phyloP scores from a whole-genome alignment of 2,888 invertebrate genomes.

The Tortricodes alternella region DNA sequence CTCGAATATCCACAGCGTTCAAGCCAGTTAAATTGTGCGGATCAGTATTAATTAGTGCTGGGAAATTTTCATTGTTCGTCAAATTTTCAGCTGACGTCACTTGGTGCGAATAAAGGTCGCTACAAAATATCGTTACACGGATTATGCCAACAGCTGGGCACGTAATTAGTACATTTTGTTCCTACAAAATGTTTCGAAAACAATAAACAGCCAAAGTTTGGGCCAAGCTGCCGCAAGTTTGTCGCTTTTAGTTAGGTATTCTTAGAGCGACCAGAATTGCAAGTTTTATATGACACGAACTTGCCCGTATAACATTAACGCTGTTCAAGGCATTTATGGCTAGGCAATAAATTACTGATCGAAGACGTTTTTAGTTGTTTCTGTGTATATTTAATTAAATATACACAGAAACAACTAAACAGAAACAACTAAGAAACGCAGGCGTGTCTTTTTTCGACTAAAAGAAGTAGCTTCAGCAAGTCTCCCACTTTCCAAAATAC shows the following conservation, averaged over 20 bases:
- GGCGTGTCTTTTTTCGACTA: no score
- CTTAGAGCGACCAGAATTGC: not conserved
- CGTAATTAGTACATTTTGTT: slow-evolving; percentile 20
- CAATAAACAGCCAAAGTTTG: slow-evolving; percentile 18
- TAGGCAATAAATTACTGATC: no score
- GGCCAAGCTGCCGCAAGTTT: not conserved
- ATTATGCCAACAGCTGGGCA: not conserved
- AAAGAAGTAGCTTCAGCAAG: no score
- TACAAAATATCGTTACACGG: not conserved
- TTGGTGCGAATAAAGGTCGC: not conserved
- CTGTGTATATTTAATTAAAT: no score
- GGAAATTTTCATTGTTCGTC: not conserved
- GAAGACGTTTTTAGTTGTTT: no score
- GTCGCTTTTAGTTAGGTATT: slow-evolving; percentile 8
- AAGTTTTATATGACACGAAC: slow-evolving; percentile 12
- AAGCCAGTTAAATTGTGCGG: not conserved
- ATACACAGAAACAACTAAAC: no score
- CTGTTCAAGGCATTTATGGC: not conserved
- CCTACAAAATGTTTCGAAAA: slow-evolving; percentile 15
- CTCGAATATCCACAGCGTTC: not conserved
- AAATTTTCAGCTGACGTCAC: not conserved
- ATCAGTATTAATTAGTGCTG: not conserved
- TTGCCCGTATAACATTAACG: not conserved
- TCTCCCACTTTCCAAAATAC: no score
- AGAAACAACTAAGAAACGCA: no score